Conservation (phyloP, 2,797 vertebrate species). For the Botia almorhae region DNA sequence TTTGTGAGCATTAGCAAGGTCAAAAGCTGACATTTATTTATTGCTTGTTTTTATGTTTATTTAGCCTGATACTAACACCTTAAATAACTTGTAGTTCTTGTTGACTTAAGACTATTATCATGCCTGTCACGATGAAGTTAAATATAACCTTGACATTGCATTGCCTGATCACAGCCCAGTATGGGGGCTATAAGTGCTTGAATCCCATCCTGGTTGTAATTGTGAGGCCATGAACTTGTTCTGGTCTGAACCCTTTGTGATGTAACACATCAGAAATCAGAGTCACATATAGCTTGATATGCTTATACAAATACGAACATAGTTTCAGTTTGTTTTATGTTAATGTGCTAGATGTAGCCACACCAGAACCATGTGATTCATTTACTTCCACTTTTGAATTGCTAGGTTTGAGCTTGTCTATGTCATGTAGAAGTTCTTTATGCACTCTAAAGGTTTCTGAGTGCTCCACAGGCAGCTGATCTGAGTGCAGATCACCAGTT, state of each 20-base stretch:
- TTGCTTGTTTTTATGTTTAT: background rate
- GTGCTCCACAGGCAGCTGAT: background rate
- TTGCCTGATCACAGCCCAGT: conserved; percentile 17
- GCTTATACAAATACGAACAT: background rate
- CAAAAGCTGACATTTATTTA: conserved; percentile 7
- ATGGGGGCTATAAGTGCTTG: conserved; percentile 5
- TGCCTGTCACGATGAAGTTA: background rate
- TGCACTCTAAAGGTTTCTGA: background rate
- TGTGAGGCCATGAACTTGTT: conserved; percentile 15
- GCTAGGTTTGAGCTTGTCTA: background rate
- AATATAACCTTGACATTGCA: conserved; percentile 29
- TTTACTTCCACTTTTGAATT: background rate
- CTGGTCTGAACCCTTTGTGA: conserved; percentile 5
- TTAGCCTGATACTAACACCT: background rate
- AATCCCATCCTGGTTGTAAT: conserved; percentile 15
- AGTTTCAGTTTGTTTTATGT: background rate
- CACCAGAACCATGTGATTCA: too few relatives aligned
- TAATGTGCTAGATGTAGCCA: background rate
- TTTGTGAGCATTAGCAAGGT: background rate
- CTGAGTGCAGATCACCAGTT: background rate
- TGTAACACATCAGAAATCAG: background rate
- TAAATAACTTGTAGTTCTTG: background rate
- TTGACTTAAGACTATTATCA: conserved; percentile 17
- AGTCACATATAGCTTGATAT: background rate
- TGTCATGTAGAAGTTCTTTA: background rate